Percentiles rank a stretch among this genome's conserved stretches.
phyloP scores from a whole-genome alignment of 2,113 vertebrate species.

The Ifrita kowaldi region DNA sequence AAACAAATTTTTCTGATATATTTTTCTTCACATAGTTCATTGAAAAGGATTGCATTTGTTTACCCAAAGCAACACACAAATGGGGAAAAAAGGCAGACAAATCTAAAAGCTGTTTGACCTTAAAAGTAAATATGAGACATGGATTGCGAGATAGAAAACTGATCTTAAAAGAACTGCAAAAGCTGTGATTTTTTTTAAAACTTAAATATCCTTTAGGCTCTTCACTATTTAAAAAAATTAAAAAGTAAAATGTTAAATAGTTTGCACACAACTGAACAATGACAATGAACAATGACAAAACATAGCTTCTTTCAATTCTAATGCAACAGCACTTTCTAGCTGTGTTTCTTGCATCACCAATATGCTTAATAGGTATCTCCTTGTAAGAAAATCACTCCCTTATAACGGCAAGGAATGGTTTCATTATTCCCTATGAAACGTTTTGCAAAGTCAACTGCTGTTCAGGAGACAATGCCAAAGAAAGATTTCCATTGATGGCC shows the following conservation, averaged over 20 bases:
- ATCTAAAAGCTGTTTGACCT: not conserved
- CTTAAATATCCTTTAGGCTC: not conserved
- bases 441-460: not conserved
- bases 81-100: not conserved
- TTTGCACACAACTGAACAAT: not conserved
- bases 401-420: not conserved
- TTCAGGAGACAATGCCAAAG: not conserved
- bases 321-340: not conserved
- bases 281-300: not conserved
- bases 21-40: not conserved
- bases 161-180: not conserved
- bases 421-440: not conserved
- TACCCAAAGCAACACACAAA: not conserved
- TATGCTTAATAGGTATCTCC: not conserved
- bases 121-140: not conserved
- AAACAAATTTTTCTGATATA: not conserved
- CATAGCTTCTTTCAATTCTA: not conserved
- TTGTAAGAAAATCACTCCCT: not conserved
- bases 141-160: not conserved
- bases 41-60: not conserved
- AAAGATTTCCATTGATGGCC: not conserved
- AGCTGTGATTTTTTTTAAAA: not conserved
- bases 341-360: not conserved
- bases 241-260: not conserved
- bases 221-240: not conserved